Percentiles rank a stretch among this genome's conserved stretches.
Evolutionary conservation across 2,113 vertebrate genomes (phyloP).

Genomic region (Tringa solitaria): DNA sequence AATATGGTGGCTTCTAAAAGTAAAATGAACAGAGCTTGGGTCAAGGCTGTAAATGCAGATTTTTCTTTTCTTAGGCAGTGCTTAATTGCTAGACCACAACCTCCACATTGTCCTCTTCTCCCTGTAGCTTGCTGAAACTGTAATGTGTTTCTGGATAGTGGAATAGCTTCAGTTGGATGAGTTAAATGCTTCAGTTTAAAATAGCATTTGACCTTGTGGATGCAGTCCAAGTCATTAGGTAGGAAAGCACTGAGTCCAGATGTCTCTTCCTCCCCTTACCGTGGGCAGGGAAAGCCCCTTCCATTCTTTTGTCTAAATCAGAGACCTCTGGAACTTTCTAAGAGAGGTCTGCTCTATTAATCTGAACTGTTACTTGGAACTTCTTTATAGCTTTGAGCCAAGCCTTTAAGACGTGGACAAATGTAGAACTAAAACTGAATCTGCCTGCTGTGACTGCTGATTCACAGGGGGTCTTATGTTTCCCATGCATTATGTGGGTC

Average conservation of each 20-base stretch:
- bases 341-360: background rate
- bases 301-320: background rate
- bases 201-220: background rate
- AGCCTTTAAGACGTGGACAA: background rate
- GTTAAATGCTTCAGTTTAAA: background rate
- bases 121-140: background rate
- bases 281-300: background rate
- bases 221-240: background rate
- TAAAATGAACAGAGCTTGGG: background rate
- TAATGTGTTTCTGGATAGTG: background rate
- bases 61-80: background rate
- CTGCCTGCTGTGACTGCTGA: fast-evolving
- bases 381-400: background rate
- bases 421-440: background rate
- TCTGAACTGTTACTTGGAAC: background rate
- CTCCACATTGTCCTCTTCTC: background rate
- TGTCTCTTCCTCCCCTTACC: background rate
- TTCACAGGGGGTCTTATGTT: background rate
- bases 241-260: background rate
- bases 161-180: background rate
- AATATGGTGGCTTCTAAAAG: background rate
- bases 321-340: background rate
- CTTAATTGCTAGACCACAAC: background rate
- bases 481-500: background rate
- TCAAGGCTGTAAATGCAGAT: background rate